Evolutionary conservation across 1,140 invertebrate genomes (phyloP), one percentile per base, ranked within the genome.

Genomic region (Hylaeus volcanicus): DNA sequence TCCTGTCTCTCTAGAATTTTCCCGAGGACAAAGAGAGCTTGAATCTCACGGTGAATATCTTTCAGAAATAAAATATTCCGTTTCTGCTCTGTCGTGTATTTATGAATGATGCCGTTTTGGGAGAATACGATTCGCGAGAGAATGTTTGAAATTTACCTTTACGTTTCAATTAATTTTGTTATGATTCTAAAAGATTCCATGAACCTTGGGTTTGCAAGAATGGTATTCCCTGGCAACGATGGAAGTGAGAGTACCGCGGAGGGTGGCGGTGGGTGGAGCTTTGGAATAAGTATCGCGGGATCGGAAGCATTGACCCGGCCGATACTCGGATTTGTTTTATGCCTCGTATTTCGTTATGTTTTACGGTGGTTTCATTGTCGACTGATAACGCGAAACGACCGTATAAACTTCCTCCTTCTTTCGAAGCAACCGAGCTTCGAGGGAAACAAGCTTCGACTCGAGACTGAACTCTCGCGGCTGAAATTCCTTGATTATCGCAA

Each of bases 311-410:
- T 26, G 69, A 68, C 60, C 15, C 39, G 56, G 2, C 69, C 77
- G 78, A 76, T 56, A 39, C 58, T 8, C 26, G 70, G 68, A 76
- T 78, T 82, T 64, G 58, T 77, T 86, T 86, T 79, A 82, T 79
- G 83, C 63, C 56, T 75, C 66, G 65, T 85, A 81, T 85, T 86
- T 75, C 74, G 83, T 74, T 74, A 82, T 66, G 71, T 79, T 85
- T 86, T 85, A 85, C 51, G 71, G 45, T 12, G 39, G 76, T 79
- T 74, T 75, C 83, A 51, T 41, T 66, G 76, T 48, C 70, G 83
- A 78, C 74, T 72, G 85, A 86, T 85, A 72, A 82, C 79, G 41
- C 74, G 72, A 85, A 85, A 74, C 68, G 56, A 45, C 72, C 79
- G 66, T 82, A 82, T 79, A 79, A 86, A 82, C 55, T 53, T 15